Base-by-base conservation (phyloP, 2,888 invertebrate genomes). In the Sabatieria punctata region DNA sequence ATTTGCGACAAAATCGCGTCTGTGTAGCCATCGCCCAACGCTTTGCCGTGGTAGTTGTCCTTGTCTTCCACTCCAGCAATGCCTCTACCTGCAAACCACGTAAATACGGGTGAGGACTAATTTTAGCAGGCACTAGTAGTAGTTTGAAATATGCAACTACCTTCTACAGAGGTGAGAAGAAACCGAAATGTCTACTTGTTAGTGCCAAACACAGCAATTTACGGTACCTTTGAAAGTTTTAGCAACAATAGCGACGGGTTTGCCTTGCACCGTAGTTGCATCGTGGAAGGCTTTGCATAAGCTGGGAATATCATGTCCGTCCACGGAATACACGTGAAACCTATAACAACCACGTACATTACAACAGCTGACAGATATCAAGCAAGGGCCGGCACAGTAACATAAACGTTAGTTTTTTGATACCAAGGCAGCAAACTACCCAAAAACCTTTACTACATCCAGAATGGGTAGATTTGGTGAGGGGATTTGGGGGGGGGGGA, bases 1-100 rank as follows among this genome's bases (percentile, higher is more conserved):
- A 6, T 8, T 38, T 6, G 8, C 6, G n/a, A 6, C 19, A 38
- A 8, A 21, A 82, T 76, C 55, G 73, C 77, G 1, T 78, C 78
- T 1, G 82, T 77, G 51, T 84, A 80, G 44, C n/a, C n/a, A n/a
- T 75, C 79, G 0, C 88, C 91, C 49, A 99, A 70, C 0, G 97
- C 80, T 69, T 97, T 97, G 44, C 97, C 97, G 65, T 99, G 97
- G 93, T 93, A 97, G 70, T 89, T 86, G 48, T 88, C 84, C 55
- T 76, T 58, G 67, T 99, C 84, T 68, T 91, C 93, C 61, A 97
- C 85, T 45, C 79, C 79, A 37, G 80, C 56, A 45, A 62, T 60
- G 46, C 62, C 62, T 38, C 54, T 52, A 13, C 44, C 44, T 37
- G 35, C 38, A 38, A 15, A 4, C 6, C 3, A 23, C 3, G 38